Conservation (phyloP, 1,140 invertebrate genomes). For the Bacillus rossius region DNA sequence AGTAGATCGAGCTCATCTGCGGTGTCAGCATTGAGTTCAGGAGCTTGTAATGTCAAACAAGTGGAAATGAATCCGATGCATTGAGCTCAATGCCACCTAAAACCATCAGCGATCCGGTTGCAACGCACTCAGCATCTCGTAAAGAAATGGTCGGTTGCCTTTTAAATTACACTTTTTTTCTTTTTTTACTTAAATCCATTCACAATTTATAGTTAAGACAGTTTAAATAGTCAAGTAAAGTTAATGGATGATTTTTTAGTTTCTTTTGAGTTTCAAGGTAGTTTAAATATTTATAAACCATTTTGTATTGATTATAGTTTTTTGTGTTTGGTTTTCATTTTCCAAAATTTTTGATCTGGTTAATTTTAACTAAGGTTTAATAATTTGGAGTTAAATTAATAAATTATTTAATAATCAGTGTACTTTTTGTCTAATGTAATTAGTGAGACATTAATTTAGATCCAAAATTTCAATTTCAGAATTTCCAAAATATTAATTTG, state of each 20-base stretch:
- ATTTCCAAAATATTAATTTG: neutral
- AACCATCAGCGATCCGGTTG: neutral
- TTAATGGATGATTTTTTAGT: neutral
- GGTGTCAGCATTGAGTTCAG: neutral
- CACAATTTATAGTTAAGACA: neutral
- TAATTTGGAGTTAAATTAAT: too few species aligned
- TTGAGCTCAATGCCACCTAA: neutral
- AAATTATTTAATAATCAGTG: too few species aligned
- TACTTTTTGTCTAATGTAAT: too few species aligned
- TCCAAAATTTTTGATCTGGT: too few species aligned
- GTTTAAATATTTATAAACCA: conserved; percentile 3
- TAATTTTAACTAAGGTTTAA: too few species aligned
- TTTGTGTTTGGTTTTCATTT: too few species aligned
- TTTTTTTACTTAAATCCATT: neutral
- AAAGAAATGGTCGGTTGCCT: conserved; percentile 9
- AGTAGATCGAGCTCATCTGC: neutral
- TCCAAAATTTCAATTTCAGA: too few species aligned
- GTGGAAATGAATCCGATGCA: neutral
- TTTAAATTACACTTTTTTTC: conserved; percentile 1
- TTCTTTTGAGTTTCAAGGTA: neutral
- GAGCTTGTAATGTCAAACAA: neutral
- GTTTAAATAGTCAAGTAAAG: neutral
- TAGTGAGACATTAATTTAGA: too few species aligned
- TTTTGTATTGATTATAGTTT: neutral
- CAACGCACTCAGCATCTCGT: neutral